Conservation (phyloP, 1,140 invertebrate genomes). For the Musca domestica region DNA sequence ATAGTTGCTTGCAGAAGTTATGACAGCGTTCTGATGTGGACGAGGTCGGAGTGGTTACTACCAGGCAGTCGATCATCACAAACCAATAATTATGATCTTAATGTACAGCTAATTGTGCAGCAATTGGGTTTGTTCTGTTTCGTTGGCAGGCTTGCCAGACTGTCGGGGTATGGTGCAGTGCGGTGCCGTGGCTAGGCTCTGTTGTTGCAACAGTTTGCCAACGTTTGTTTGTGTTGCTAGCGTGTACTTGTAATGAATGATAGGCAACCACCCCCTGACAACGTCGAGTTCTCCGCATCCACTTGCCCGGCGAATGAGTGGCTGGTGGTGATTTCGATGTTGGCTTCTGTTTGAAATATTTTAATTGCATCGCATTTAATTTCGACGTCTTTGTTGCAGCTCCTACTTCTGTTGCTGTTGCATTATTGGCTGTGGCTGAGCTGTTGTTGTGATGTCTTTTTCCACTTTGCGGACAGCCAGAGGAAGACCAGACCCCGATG, state of each 20-base stretch:
- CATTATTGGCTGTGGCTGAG: background rate
- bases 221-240: no score
- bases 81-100: conserved; percentile 49
- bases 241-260: no score
- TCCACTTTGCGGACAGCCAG: background rate
- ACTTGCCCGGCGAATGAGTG: conserved; percentile 1
- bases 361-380: conserved; percentile 33
- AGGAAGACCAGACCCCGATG: background rate
- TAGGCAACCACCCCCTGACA: conserved; percentile 8
- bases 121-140: conserved; percentile 22
- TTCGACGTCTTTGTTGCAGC: conserved; percentile 15
- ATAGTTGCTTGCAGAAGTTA: background rate
- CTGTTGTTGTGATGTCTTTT: no score
- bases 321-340: conserved; percentile 14
- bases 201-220: no score
- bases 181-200: no score
- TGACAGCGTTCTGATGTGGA: background rate
- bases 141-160: no score
- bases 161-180: no score
- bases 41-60: background rate
- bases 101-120: conserved; percentile 53
- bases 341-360: conserved; percentile 34
- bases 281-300: conserved; percentile 42
- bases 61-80: conserved; percentile 18
- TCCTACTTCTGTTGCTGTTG: conserved; percentile 6